Percentiles rank a stretch among this genome's conserved stretches.
Evolutionary conservation across 2,888 invertebrate genomes (phyloP).

Genomic region (Cordilura impudica): DNA sequence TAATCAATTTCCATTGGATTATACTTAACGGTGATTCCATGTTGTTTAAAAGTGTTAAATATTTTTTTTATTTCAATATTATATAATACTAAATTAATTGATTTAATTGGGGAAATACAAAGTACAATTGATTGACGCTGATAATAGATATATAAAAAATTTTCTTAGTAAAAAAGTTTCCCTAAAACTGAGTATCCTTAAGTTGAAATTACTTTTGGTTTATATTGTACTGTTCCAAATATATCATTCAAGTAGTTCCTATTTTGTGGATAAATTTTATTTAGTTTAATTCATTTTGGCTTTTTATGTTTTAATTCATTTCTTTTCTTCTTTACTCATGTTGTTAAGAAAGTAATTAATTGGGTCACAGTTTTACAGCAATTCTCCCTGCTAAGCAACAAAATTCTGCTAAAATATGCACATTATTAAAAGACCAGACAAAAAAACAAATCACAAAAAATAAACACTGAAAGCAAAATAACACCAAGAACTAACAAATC

Average conservation of each 20-base stretch:
- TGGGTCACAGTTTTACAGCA: constrained; percentile 31
- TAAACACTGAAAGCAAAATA: not conserved
- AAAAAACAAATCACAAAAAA: not conserved
- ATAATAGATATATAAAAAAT: too few relatives aligned
- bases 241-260: too few relatives aligned
- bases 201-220: too few relatives aligned
- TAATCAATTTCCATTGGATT: not conserved
- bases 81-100: not conserved
- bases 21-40: constrained; percentile 23
- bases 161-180: too few relatives aligned
- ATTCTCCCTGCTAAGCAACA: constrained; percentile 1
- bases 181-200: too few relatives aligned
- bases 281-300: not conserved
- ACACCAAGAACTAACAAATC: not conserved
- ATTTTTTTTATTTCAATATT: not conserved
- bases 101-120: not conserved
- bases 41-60: constrained; percentile 5
- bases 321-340: not conserved
- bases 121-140: too few relatives aligned
- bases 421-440: not conserved
- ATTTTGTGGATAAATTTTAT: not conserved
- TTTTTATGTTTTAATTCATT: not conserved
- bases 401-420: constrained; percentile 6
- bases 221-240: too few relatives aligned
- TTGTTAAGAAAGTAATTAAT: constrained; percentile 29